Conservation (phyloP, 2,113 vertebrate genomes). For the Xenopus laevis region DNA sequence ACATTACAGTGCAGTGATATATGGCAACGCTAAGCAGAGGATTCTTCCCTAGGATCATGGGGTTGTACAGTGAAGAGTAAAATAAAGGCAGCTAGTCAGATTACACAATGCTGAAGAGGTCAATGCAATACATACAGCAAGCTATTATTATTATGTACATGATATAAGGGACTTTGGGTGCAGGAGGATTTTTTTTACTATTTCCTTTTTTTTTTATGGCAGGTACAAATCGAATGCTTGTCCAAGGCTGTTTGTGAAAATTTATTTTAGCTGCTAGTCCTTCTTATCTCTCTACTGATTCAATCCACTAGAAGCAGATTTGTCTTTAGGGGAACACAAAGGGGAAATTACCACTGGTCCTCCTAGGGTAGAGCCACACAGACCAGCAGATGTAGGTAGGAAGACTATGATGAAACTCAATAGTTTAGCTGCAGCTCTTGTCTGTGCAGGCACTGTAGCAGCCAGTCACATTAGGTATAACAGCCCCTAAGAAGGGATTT, state of each 20-base stretch:
- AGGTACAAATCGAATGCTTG: not conserved
- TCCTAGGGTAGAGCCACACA: too few species aligned
- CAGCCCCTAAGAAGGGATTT: too few species aligned
- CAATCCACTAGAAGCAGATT: too few species aligned
- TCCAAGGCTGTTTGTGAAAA: not conserved
- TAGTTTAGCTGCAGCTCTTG: too few species aligned
- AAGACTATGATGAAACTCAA: too few species aligned
- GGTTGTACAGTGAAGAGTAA: constrained; percentile 27
- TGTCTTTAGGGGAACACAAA: too few species aligned
- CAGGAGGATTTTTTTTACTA: not conserved
- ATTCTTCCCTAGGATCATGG: constrained; percentile 35
- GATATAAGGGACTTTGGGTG: constrained; percentile 16
- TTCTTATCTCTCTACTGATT: too few species aligned
- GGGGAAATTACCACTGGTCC: too few species aligned
- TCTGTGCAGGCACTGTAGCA: too few species aligned
- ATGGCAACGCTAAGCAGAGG: constrained; percentile 8
- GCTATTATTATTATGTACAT: constrained; percentile 24
- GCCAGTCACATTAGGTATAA: too few species aligned
- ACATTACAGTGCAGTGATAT: constrained; percentile 41
- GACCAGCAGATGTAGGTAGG: too few species aligned
- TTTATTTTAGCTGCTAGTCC: too few species aligned
- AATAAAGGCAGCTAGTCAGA: constrained; percentile 15
- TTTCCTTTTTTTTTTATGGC: not conserved
- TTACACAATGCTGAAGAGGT: constrained; percentile 31
- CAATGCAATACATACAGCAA: constrained; percentile 11